Base-by-base conservation (phyloP, 2,797 vertebrate species). In the Remorina albescens region DNA sequence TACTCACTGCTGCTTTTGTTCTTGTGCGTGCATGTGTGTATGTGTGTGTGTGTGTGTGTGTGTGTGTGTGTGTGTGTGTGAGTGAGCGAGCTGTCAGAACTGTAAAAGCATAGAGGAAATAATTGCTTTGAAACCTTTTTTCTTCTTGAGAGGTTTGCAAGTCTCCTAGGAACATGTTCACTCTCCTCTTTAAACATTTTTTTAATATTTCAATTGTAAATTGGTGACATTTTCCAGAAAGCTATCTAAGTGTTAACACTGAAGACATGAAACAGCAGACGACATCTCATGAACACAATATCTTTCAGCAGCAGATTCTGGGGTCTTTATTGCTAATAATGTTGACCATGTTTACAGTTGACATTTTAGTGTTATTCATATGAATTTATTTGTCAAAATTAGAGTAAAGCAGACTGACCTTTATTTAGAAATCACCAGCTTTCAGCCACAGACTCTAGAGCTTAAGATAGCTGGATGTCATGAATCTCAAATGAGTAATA, bases 1-100 rank as follows among this genome's bases (percentile, higher is more conserved):
- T 64, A 55, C 59, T 49, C 18, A 19, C 23, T 62, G 46, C 34
- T 46, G 55, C 34, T 8, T 74, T 74, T 84, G 36, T 71, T 58
- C 19, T 19, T 59, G 47, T 58, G 18, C 44, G 63, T 75, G 54
- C 51, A 21, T 54, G 51, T 46, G 16, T 63, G 61, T 63, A 68
- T 69, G 58, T 75, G 32, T 70, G 42, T 44, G 44, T 53, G 50
- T 37, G 76, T 61, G 47, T 62, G 16, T 51, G 50, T 42, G 62
- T 73, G 49, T 54, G 68, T 67, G 60, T 72, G 36, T 61, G 58
- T 61, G 44, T 58, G 47, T 65, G 69, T 67, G 67, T 50, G n/a
- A 61, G 25, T 8, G 53, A 5, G 50, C 47, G 49, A 81, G 62
- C 72, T 87, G 82, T 90, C 91, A 88, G 50, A 67, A 71, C 46